Conservation (phyloP, 2,113 vertebrate species). For the Cephalopterus ornatus region DNA sequence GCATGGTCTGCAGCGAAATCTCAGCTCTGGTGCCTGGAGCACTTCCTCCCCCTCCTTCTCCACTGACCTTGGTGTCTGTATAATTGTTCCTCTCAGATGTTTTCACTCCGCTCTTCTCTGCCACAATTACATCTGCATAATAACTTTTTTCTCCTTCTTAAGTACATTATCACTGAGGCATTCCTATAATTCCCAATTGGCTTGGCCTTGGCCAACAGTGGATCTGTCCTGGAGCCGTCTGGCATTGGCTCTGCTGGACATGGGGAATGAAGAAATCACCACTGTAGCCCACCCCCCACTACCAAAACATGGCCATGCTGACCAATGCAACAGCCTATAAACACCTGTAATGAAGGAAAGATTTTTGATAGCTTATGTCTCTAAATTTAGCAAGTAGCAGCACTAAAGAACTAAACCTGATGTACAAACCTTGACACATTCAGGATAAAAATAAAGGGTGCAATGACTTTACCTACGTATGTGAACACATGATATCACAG, state of each 20-base stretch:
- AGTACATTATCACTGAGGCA: not conserved
- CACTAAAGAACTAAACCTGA: not conserved
- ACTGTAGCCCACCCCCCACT: no score
- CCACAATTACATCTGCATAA: not conserved
- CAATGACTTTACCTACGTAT: not conserved
- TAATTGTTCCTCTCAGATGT: not conserved
- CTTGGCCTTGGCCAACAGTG: no score
- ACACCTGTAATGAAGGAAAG: not conserved
- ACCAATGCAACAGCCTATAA: not conserved
- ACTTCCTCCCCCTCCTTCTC: not conserved
- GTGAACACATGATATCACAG: not conserved
- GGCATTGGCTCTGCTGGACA: not conserved
- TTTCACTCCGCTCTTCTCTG: not conserved
- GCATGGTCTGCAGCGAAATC: not conserved
- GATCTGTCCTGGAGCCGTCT: no score
- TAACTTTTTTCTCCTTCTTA: not conserved
- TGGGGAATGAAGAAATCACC: not conserved
- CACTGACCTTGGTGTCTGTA: not conserved
- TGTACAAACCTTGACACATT: not conserved
- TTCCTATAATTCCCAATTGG: not conserved
- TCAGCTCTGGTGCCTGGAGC: fast-evolving
- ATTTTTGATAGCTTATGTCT: not conserved
- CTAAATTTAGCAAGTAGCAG: not conserved
- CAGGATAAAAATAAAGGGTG: not conserved
- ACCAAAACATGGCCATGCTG: not conserved